Evolutionary conservation across 2,888 invertebrate genomes (phyloP), one percentile per base, ranked within the genome.

Genomic region (Calephelis perditalis): DNA sequence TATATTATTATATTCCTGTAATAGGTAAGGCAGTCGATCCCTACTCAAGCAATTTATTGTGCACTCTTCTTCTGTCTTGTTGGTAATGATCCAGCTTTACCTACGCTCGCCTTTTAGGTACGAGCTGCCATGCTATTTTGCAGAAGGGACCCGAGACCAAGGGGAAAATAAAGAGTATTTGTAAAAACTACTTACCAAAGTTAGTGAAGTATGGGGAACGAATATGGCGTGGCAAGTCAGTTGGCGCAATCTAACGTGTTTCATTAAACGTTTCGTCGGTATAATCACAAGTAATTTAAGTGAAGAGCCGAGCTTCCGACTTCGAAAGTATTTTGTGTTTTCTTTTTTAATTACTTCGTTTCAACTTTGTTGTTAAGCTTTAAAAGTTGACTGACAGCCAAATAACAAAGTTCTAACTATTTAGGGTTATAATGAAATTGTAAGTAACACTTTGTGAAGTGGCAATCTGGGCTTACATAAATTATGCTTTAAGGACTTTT

Each of bases 281-380:
- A 86, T 90, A 89, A 90, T 89, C 88, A 87, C 87, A 81, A 90
- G 88, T 89, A 87, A 89, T 89, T 89, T 89, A 88, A 89, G 84
- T 87, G 88, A 86, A 88, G 89, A 86, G 85, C 83, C 82, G 82
- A 82, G 86, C 87, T 88, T 88, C 89, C 87, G 87, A 90, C 87
- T 89, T 88, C 85, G 86, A 86, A 86, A 89, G 88, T 86, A 89
- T 89, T 89, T 87, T 89, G 87, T 87, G 86, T 88, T 89, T 88
- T 88, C 88, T 88, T 89, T 89, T 89, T 89, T 90, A 90, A 88
- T 89, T 89, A 89, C 88, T 87, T 89, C 86, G 88, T 89, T 89
- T 87, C 84, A 90, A 90, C 88, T 90, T 89, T 85, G 88, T 86
- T 87, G 86, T 78, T 77, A 79, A 80, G 82, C 82, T 86, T 87